Conservation (phyloP, 2,888 invertebrate species). For the Netelia melanura region DNA sequence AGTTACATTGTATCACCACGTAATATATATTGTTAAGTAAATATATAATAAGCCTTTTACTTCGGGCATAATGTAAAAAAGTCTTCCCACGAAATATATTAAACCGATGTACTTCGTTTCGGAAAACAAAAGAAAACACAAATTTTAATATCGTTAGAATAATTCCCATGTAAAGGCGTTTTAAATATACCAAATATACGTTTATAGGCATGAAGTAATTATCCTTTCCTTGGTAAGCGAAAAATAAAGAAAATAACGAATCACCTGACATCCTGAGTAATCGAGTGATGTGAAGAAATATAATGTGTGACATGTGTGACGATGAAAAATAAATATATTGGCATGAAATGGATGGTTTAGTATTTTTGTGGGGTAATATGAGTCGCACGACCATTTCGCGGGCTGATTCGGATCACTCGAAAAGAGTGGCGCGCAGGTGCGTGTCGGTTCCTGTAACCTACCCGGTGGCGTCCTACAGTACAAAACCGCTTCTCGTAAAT, state of each 20-base stretch:
- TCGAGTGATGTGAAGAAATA: neutral
- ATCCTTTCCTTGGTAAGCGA: neutral
- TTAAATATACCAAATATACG: constrained; percentile 46
- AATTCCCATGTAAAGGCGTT: constrained; percentile 48
- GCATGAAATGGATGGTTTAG: too few species aligned
- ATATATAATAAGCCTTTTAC: neutral
- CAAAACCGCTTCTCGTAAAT: constrained; percentile 14
- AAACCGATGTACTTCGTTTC: constrained; percentile 2
- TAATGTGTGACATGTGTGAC: too few species aligned
- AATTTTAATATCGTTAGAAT: constrained; percentile 31
- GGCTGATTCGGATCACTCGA: too few species aligned
- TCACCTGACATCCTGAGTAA: neutral
- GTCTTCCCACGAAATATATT: constrained; percentile 59
- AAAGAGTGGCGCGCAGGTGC: too few species aligned
- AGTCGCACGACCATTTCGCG: too few species aligned
- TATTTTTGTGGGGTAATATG: too few species aligned
- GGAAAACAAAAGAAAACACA: neutral
- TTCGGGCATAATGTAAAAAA: constrained; percentile 48
- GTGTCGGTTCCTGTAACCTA: too few species aligned
- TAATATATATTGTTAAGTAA: neutral
- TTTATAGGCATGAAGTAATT: neutral
- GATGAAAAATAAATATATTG: too few species aligned
- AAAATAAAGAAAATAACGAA: neutral
- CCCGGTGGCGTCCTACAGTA: constrained; percentile 47
- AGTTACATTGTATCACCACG: neutral